Conservation (phyloP, 2,888 invertebrate genomes). For the Hirtodrosophila alboralis region DNA sequence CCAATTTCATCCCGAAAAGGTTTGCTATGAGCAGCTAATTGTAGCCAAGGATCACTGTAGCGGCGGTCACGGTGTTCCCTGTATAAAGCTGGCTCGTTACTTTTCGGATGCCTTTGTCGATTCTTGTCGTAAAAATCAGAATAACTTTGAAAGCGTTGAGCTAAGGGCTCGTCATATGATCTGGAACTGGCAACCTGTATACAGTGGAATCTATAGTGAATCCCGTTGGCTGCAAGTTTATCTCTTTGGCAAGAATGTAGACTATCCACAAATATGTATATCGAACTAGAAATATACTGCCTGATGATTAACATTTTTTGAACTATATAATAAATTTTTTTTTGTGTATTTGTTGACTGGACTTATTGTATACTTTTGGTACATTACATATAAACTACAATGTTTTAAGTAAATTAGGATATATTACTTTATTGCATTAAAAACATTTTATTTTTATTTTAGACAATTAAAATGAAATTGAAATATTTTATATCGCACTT, state of each 20-base stretch:
- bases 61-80: slow-evolving; percentile 68
- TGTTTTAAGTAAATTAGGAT: no score
- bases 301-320: no score
- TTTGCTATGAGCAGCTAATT: slow-evolving; percentile 85
- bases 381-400: no score
- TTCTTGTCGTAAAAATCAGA: slow-evolving; percentile 88
- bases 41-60: not conserved
- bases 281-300: not conserved
- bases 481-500: no score
- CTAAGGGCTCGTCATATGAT: slow-evolving; percentile 88
- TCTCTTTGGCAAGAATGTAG: slow-evolving; percentile 86
- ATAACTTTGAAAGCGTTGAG: slow-evolving; percentile 85
- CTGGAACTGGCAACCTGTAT: slow-evolving; percentile 88
- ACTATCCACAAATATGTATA: slow-evolving; percentile 65
- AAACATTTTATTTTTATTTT: no score
- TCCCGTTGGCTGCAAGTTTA: slow-evolving; percentile 88
- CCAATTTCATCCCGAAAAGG: slow-evolving; percentile 97
- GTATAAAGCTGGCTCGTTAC: slow-evolving; percentile 88
- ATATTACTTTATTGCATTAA: no score
- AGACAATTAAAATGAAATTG: no score
- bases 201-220: slow-evolving; percentile 85
- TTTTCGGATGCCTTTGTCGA: slow-evolving; percentile 92
- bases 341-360: no score
- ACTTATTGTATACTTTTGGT: no score
- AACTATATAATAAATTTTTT: no score